Percentiles rank a stretch among this genome's conserved stretches.
These are phyloP conservation scores for Boloria selene DNA, from an alignment of 2,888 invertebrate genomes.

Conservation along the genomic window DNA sequence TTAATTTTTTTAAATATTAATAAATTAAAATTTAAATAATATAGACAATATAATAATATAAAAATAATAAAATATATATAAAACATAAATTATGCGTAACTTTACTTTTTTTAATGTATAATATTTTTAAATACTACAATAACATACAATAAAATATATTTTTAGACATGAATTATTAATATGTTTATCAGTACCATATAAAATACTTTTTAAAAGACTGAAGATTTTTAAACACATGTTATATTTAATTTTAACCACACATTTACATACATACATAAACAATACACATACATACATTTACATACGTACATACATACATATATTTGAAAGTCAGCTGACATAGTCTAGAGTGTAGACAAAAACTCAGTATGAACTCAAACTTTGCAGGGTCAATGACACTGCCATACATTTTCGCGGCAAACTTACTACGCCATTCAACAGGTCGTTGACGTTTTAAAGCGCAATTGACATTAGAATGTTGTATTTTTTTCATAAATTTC, in stretches of 20 bases:
- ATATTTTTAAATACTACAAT: no score
- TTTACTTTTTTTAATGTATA: no score
- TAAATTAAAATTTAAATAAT: no score
- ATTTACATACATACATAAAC: no score
- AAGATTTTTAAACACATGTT: not conserved
- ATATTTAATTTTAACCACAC: not conserved
- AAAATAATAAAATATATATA: no score
- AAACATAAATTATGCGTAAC: no score
- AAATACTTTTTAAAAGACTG: not conserved
- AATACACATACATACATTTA: no score
- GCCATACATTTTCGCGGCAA: conserved; percentile 29
- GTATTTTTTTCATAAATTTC: conserved; percentile 36
- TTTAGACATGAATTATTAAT: not conserved
- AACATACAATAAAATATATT: no score
- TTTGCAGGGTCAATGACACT: conserved; percentile 31
- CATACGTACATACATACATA: no score
- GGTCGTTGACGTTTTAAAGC: conserved; percentile 36
- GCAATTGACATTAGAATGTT: conserved; percentile 37
- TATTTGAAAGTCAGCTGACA: no score
- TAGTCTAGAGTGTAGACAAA: conserved; percentile 1
- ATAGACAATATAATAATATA: no score
- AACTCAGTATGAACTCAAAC: conserved; percentile 12
- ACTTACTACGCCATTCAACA: conserved; percentile 26
- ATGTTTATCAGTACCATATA: not conserved
- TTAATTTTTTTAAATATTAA: no score